These are phyloP conservation scores for Dendrolimus kikuchii DNA, from an alignment of 1,140 invertebrate genomes.

Conservation along the genomic window DNA sequence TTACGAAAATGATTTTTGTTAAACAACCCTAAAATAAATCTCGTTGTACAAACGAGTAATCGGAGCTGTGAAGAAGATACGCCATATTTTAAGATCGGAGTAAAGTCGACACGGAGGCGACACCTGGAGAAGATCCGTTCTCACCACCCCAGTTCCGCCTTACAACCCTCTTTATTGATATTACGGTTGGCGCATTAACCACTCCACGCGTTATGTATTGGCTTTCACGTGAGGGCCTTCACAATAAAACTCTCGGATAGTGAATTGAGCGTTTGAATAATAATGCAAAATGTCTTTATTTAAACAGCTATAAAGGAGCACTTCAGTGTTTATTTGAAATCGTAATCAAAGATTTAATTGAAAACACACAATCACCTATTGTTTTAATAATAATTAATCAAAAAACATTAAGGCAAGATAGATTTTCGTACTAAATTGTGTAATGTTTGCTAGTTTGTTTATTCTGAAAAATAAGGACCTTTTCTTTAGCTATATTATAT, in stretches of 20 bases:
- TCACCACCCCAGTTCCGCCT: slow-evolving; percentile 27
- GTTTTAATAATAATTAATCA: too few species aligned
- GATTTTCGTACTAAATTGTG: too few species aligned
- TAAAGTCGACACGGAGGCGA: slow-evolving; percentile 48
- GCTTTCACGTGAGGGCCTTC: slow-evolving; percentile 41
- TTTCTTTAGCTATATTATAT: too few species aligned
- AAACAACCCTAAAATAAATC: slow-evolving; percentile 42
- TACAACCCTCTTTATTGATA: slow-evolving; percentile 58
- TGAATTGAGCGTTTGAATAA: slow-evolving; percentile 19
- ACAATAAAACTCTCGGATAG: slow-evolving; percentile 50
- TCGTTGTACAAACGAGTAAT: slow-evolving; percentile 51
- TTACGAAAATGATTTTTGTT: slow-evolving; percentile 27
- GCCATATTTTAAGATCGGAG: slow-evolving; percentile 63
- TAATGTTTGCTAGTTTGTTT: too few species aligned
- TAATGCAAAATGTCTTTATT: slow-evolving; percentile 10
- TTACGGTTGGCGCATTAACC: slow-evolving; percentile 62
- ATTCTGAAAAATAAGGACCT: too few species aligned
- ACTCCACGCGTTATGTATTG: slow-evolving; percentile 56
- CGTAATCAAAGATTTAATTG: too few species aligned
- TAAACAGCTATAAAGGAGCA: too few species aligned
- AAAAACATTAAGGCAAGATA: too few species aligned
- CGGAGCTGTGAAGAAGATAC: slow-evolving; percentile 53
- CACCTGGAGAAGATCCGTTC: slow-evolving; percentile 37
- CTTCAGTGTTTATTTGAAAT: too few species aligned
- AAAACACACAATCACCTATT: too few species aligned